These are phyloP conservation scores for Nerophis lumbriciformis DNA, from an alignment of 2,113 vertebrate species.

Conservation along the genomic window DNA sequence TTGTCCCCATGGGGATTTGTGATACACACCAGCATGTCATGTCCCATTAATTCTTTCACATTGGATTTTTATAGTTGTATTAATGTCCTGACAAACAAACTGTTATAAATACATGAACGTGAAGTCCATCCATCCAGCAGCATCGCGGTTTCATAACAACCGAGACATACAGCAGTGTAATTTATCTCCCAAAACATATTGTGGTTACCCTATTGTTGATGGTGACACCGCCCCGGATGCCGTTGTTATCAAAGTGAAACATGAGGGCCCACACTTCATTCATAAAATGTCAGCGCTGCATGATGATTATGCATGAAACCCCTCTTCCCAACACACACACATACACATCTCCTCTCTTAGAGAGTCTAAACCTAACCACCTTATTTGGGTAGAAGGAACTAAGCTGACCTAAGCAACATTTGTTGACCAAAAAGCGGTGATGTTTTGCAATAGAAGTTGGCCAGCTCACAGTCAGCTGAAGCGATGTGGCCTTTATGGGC, in stretches of 20 bases:
- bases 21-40: no score
- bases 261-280: slow-evolving; percentile 7
- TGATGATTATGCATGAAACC: neutral
- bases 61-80: no score
- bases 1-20: no score
- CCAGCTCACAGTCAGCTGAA: slow-evolving; percentile 59
- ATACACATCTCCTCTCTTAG: neutral
- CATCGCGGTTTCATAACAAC: neutral
- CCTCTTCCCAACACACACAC: neutral
- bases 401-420: slow-evolving; percentile 25
- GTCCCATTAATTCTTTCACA: no score
- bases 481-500: neutral
- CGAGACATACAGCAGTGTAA: neutral
- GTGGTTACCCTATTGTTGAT: slow-evolving; percentile 6
- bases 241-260: slow-evolving; percentile 46
- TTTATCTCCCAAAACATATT: neutral
- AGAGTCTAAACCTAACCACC: neutral
- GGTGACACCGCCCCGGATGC: slow-evolving; percentile 43
- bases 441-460: slow-evolving; percentile 24
- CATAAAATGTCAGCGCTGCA: neutral
- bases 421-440: slow-evolving; percentile 7
- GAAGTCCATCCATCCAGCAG: no score
- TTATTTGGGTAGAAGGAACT: slow-evolving; percentile 12
- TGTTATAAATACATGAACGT: no score
- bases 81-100: no score